Conservation (phyloP, 2,113 vertebrate genomes). For the Eurystomus gularis region DNA sequence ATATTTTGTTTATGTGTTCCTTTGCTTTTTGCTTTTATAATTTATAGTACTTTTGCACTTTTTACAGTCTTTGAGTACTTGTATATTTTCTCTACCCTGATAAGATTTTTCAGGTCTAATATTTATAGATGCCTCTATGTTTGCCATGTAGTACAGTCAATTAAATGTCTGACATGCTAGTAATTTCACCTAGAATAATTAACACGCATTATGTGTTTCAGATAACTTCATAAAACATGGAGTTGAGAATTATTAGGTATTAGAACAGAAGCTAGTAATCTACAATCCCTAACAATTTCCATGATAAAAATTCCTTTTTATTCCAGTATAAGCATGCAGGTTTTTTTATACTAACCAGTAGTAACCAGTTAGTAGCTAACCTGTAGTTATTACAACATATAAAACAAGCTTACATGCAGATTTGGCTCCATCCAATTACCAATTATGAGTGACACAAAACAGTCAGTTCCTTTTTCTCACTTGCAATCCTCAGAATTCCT, state of each 20-base stretch:
- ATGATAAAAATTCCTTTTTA: background rate
- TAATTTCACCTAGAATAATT: background rate
- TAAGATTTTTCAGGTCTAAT: background rate
- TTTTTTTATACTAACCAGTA: background rate
- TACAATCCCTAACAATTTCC: background rate
- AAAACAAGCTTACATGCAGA: background rate
- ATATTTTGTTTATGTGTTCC: background rate
- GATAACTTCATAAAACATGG: background rate
- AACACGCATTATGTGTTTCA: background rate
- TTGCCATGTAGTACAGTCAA: background rate
- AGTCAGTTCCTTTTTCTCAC: background rate
- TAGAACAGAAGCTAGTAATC: background rate
- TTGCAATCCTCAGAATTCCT: background rate
- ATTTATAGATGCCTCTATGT: background rate
- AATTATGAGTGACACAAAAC: background rate
- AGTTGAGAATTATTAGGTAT: background rate
- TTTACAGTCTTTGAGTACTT: background rate
- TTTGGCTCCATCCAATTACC: background rate
- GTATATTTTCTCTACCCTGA: background rate
- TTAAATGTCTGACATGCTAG: background rate
- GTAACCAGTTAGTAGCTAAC: background rate
- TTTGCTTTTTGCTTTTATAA: background rate
- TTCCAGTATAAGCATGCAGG: background rate
- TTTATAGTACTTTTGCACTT: background rate
- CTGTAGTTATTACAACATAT: background rate